A percentile compares a stretch with the other conserved stretches of the same genome.
Conservation (phyloP, 1,140 invertebrate species). For the Caerostris extrusa region DNA sequence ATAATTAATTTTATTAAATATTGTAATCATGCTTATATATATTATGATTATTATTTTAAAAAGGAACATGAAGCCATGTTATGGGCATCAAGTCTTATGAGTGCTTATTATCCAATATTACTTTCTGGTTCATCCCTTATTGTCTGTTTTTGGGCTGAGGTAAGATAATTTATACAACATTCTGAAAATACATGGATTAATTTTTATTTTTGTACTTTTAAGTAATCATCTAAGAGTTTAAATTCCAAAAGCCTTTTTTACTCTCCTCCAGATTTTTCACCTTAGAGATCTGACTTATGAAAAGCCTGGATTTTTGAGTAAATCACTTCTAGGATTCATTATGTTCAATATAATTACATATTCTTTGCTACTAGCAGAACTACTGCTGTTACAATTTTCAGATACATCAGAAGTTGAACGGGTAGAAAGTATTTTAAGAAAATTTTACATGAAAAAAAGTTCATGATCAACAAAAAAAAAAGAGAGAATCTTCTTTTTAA, state of each 20-base stretch:
- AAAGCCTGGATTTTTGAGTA: constrained; percentile 91
- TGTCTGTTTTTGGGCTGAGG: constrained; percentile 97
- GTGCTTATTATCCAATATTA: constrained; percentile 94
- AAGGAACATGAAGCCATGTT: constrained; percentile 82
- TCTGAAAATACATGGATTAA: neutral
- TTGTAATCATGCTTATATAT: too few relatives aligned
- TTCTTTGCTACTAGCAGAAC: constrained; percentile 91
- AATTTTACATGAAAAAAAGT: neutral
- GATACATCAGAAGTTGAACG: constrained; percentile 85
- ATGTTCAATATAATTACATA: constrained; percentile 95
- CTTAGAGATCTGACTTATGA: constrained; percentile 92
- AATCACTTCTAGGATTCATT: constrained; percentile 95
- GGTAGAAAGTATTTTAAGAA: constrained; percentile 81
- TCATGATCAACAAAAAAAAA: too few relatives aligned
- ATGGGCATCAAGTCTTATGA: constrained; percentile 92
- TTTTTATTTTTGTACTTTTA: neutral
- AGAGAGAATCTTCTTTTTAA: too few relatives aligned
- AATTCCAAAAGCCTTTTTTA: neutral
- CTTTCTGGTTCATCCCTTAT: constrained; percentile 94
- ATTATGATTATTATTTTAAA: neutral
- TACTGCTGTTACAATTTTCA: constrained; percentile 87
- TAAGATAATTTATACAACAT: constrained; percentile 82
- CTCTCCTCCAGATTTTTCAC: constrained; percentile 89
- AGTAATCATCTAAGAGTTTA: neutral
- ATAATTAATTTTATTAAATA: too few relatives aligned